Evolutionary conservation across 1,140 invertebrate genomes (phyloP).

Genomic region (Drosophila eugracilis): DNA sequence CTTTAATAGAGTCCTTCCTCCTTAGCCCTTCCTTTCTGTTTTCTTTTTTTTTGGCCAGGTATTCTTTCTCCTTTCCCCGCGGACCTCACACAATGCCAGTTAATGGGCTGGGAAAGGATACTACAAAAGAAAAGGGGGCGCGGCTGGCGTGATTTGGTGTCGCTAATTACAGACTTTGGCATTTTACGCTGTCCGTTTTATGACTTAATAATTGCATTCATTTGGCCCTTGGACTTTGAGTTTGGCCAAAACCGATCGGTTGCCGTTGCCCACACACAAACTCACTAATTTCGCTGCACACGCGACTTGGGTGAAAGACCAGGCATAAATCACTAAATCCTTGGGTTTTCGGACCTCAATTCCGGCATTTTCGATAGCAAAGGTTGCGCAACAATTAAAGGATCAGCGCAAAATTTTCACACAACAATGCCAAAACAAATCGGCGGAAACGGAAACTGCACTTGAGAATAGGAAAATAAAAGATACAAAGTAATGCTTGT

Average conservation of each 20-base stretch:
- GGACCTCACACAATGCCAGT: constrained; percentile 66
- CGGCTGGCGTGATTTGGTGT: constrained; percentile 73
- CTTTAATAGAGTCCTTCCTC: constrained; percentile 32
- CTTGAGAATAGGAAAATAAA: constrained; percentile 46
- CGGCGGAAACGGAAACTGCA: constrained; percentile 78
- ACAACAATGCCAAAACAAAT: constrained; percentile 81
- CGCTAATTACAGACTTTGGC: constrained; percentile 77
- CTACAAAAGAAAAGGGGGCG: constrained; percentile 34
- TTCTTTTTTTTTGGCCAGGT: constrained; percentile 14
- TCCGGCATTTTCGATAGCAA: constrained; percentile 22
- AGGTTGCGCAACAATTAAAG: constrained; percentile 75
- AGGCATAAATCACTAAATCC: constrained; percentile 45
- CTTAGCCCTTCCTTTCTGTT: constrained; percentile 20
- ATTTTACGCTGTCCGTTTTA: constrained; percentile 73
- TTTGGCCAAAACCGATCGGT: constrained; percentile 26
- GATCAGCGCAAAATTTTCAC: constrained; percentile 77
- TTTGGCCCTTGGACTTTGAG: constrained; percentile 43
- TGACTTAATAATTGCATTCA: constrained; percentile 81
- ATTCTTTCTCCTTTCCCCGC: constrained; percentile 36
- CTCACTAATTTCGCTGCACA: constrained; percentile 5
- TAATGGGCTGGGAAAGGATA: constrained; percentile 36
- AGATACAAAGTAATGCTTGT: constrained; percentile 53
- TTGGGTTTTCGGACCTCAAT: constrained; percentile 2
- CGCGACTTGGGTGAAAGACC: constrained; percentile 24
- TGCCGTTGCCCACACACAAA: constrained; percentile 50